A percentile compares a stretch with the other conserved stretches of the same genome.
Conservation (phyloP, 2,113 vertebrate species). For the Callithrix jacchus region DNA sequence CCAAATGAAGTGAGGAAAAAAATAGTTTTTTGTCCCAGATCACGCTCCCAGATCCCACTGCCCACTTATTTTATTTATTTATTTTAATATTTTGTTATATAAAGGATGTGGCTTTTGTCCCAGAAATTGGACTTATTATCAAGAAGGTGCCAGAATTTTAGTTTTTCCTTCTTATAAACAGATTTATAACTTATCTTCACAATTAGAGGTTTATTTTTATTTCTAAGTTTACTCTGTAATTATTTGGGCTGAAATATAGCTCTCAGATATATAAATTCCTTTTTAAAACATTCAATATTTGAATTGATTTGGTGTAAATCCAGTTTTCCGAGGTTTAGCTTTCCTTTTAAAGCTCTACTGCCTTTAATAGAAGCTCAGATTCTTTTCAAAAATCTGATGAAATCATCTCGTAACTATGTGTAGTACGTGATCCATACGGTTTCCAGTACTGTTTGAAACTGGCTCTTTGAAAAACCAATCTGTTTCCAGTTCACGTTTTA, state of each 20-base stretch:
- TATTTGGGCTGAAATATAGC: conserved; percentile 47
- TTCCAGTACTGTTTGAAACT: conserved; percentile 47
- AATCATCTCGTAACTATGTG: conserved; percentile 64
- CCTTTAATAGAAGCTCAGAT: conserved; percentile 58
- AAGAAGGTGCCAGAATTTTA: conserved; percentile 42
- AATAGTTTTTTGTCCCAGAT: neutral
- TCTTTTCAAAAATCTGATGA: conserved; percentile 66
- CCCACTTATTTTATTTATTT: too few species aligned
- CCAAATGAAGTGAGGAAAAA: conserved; percentile 2
- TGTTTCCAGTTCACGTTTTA: conserved; percentile 61
- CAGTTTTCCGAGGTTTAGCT: conserved; percentile 64
- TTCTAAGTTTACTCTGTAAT: conserved; percentile 44
- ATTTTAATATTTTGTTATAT: conserved; percentile 22
- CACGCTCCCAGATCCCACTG: neutral
- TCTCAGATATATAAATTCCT: conserved; percentile 51
- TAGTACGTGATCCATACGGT: conserved; percentile 60
- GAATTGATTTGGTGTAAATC: conserved; percentile 59
- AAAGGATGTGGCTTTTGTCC: conserved; percentile 33
- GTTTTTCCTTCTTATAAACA: conserved; percentile 32
- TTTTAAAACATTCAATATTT: conserved; percentile 56
- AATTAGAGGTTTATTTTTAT: conserved; percentile 49
- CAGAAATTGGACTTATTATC: conserved; percentile 44
- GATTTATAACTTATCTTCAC: conserved; percentile 55
- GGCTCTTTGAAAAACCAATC: conserved; percentile 38
- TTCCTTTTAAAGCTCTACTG: conserved; percentile 61